Percentiles rank a stretch among this genome's conserved stretches.
Conservation (phyloP, 2,113 vertebrate species). For the Amblyornis subalaris region DNA sequence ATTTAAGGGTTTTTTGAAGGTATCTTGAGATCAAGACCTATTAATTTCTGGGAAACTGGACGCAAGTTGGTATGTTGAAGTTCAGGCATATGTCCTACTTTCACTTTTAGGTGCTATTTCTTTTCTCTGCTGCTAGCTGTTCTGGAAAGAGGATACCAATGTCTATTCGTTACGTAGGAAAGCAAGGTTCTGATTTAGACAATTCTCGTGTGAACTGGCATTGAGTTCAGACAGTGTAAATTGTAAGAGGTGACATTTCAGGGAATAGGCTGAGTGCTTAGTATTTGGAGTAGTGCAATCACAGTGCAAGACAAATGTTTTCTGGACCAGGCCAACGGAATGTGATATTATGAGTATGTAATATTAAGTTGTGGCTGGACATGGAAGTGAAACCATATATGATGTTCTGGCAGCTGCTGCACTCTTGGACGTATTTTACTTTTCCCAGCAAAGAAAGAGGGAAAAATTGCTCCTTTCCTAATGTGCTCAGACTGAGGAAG, state of each 20-base stretch:
- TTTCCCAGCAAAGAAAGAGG: not conserved
- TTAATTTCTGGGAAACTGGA: not conserved
- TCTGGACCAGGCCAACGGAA: not conserved
- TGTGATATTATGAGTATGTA: rapidly evolving
- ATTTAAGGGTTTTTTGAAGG: not conserved
- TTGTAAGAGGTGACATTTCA: not conserved
- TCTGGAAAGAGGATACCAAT: not conserved
- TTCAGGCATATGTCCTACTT: not conserved
- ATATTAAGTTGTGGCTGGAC: not conserved
- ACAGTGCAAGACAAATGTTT: not conserved
- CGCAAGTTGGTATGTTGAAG: not conserved
- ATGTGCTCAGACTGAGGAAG: rapidly evolving
- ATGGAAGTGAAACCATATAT: not conserved
- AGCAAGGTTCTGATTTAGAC: not conserved
- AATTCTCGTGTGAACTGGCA: not conserved
- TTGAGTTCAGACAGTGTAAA: not conserved
- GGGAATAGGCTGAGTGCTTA: not conserved
- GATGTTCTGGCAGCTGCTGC: not conserved
- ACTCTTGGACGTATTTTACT: not conserved
- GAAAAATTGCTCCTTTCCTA: not conserved
- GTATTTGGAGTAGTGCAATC: not conserved
- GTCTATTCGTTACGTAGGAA: not conserved
- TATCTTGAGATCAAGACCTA: not conserved
- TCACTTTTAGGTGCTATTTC: not conserved
- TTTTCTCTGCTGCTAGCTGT: not conserved